Evolutionary conservation across 2,888 invertebrate genomes (phyloP).

Genomic region (Chirona hameri): DNA sequence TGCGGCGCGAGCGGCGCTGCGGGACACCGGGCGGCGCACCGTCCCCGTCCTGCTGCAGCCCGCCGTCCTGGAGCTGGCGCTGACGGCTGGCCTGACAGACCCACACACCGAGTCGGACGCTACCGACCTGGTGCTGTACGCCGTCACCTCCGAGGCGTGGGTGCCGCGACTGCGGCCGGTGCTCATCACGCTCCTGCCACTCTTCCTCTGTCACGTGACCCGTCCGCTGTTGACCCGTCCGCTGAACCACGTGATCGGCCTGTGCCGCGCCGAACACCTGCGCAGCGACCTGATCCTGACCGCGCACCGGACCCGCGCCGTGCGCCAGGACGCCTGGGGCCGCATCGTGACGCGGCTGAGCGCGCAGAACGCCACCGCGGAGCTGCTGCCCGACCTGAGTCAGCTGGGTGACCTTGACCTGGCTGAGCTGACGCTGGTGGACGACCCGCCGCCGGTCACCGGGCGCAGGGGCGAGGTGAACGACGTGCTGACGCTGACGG

Average conservation of each 20-base stretch:
- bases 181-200: background rate
- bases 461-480: background rate
- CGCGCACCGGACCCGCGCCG: background rate
- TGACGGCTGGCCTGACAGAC: background rate
- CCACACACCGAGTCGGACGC: background rate
- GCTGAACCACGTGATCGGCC: background rate
- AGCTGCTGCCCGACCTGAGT: constrained; percentile 4
- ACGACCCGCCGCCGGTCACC: background rate
- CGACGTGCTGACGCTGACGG: constrained; percentile 11
- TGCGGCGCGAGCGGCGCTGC: background rate
- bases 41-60: background rate
- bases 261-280: background rate
- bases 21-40: background rate
- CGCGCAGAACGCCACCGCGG: background rate
- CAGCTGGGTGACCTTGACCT: constrained; percentile 5
- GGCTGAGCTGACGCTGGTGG: background rate
- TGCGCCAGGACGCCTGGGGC: background rate
- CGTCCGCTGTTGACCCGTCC: background rate
- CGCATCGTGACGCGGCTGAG: background rate
- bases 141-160: background rate
- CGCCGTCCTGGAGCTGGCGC: background rate
- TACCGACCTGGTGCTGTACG: constrained; percentile 13
- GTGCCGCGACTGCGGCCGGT: background rate
- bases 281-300: constrained; percentile 23
- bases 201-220: constrained; percentile 11